A percentile compares a stretch with the other conserved stretches of the same genome.
phyloP scores from a whole-genome alignment of 2,797 vertebrate genomes.

The Morelia viridis region DNA sequence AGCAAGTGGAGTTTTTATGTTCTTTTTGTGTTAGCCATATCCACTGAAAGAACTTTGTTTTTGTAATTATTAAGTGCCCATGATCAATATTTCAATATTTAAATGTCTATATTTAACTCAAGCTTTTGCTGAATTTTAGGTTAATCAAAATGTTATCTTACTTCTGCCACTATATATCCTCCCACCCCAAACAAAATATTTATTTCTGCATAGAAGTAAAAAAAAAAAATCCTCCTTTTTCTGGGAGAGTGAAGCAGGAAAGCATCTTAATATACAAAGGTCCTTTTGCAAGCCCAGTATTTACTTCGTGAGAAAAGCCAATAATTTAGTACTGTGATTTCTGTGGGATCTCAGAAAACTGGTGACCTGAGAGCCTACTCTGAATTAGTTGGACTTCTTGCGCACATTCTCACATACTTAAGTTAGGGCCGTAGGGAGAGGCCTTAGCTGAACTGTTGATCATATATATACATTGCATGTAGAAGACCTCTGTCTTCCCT shows the following conservation, averaged over 20 bases:
- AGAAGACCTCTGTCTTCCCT: neutral
- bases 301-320: neutral
- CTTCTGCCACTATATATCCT: neutral
- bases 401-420: neutral
- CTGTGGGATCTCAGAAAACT: neutral
- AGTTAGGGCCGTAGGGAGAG: neutral
- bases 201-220: neutral
- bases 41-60: neutral
- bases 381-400: neutral
- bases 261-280: neutral
- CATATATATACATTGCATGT: neutral
- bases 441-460: neutral
- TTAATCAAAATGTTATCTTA: neutral
- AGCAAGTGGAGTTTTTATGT: neutral
- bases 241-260: neutral
- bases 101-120: neutral
- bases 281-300: neutral
- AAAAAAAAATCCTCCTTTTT: neutral
- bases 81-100: neutral
- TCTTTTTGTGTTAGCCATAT: neutral
- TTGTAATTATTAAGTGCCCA: neutral
- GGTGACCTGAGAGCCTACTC: neutral
- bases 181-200: neutral
- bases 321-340: neutral
- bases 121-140: neutral